These are phyloP conservation scores for Zapornia atra DNA, from an alignment of 2,113 vertebrate species.

Conservation along the genomic window DNA sequence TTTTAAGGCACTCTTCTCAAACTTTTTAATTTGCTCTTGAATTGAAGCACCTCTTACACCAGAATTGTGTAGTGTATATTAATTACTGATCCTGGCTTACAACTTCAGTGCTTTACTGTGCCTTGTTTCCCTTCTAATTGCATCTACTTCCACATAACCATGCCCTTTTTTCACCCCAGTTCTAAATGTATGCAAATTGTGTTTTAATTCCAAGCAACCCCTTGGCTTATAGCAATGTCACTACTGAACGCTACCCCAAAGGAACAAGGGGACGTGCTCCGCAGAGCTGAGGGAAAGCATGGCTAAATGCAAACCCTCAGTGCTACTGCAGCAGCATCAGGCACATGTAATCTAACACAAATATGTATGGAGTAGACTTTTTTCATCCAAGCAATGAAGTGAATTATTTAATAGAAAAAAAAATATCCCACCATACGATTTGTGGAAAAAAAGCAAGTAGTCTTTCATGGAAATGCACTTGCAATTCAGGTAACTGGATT, in stretches of 20 bases:
- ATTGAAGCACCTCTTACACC: neutral
- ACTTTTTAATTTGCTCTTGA: neutral
- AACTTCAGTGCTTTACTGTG: neutral
- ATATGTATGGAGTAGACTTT: fast-evolving
- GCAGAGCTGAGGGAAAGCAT: neutral
- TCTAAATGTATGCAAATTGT: neutral
- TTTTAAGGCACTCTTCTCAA: neutral
- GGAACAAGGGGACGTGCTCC: neutral
- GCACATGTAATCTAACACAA: neutral
- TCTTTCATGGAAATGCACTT: neutral
- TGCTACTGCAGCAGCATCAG: neutral
- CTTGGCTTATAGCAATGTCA: neutral
- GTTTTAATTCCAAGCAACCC: neutral
- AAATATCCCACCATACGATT: neutral
- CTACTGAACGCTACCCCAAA: neutral
- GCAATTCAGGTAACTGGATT: neutral
- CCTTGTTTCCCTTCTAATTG: neutral
- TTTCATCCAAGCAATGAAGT: neutral
- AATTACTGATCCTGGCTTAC: neutral
- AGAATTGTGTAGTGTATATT: neutral
- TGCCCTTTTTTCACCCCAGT: neutral
- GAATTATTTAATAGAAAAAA: neutral
- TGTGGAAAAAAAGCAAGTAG: neutral
- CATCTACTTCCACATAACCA: neutral
- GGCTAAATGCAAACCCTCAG: neutral